These are phyloP conservation scores for Anoplolepis gracilipes DNA, from an alignment of 1,140 invertebrate species.

Conservation along the genomic window DNA sequence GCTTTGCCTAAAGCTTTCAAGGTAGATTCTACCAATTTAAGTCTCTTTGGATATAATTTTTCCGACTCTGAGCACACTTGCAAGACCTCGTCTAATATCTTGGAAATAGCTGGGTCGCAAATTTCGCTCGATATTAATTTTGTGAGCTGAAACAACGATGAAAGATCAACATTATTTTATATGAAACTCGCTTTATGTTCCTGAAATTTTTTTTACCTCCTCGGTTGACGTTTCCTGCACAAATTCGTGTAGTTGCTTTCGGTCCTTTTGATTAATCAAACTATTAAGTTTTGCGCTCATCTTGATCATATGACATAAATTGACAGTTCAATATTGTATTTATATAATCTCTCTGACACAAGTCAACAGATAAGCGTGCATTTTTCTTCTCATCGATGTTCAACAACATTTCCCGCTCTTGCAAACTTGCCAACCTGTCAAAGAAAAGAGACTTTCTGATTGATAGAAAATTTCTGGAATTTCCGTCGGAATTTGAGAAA, in stretches of 20 bases:
- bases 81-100: constrained; percentile 74
- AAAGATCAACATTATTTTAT: background rate
- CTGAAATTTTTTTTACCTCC: background rate
- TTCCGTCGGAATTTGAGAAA: too few species aligned
- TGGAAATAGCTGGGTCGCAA: constrained; percentile 66
- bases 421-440: background rate
- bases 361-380: background rate
- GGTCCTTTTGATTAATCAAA: constrained; percentile 18
- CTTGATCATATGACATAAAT: background rate
- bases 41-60: constrained; percentile 72
- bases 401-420: constrained; percentile 35
- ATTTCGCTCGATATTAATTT: constrained; percentile 71
- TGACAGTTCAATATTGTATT: background rate
- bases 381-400: background rate
- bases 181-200: background rate
- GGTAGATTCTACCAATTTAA: constrained; percentile 73
- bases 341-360: background rate
- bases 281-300: constrained; percentile 24
- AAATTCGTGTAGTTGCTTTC: background rate
- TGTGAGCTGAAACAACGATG: constrained; percentile 73
- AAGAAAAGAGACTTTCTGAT: too few species aligned
- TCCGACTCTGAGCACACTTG: constrained; percentile 71
- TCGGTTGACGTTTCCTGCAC: constrained; percentile 17
- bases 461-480: too few species aligned
- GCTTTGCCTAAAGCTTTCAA: constrained; percentile 68